Conservation (phyloP, 2,797 vertebrate species). For the Trachops cirrhosus region DNA sequence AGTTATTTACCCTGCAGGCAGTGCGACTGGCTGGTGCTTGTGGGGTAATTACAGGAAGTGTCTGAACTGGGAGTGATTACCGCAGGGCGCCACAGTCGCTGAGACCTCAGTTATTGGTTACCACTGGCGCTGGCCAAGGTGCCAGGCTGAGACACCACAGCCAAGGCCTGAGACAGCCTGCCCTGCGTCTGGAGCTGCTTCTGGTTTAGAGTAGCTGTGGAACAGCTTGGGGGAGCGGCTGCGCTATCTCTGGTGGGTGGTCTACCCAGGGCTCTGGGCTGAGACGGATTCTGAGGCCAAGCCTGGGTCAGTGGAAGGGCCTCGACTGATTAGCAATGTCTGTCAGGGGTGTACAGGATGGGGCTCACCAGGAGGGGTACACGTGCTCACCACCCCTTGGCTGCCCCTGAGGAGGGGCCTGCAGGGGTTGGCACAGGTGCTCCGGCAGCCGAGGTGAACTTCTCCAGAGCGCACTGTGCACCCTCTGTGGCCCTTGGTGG, state of each 20-base stretch:
- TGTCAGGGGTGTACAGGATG: fast-evolving
- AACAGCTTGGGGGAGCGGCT: too few relatives aligned
- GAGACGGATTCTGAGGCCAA: not conserved
- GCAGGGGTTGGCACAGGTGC: not conserved
- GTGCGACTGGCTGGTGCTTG: not conserved
- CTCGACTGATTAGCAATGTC: not conserved
- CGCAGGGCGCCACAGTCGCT: not conserved
- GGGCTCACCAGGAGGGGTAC: fast-evolving
- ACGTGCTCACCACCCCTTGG: fast-evolving
- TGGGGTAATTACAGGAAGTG: not conserved
- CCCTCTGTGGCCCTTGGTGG: not conserved
- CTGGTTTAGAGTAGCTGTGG: not conserved
- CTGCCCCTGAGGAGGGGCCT: not conserved
- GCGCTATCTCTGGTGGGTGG: not conserved
- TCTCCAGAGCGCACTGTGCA: not conserved
- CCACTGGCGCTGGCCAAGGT: not conserved
- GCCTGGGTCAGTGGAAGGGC: not conserved
- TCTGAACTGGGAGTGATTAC: not conserved
- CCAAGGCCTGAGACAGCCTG: not conserved
- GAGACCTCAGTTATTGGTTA: not conserved
- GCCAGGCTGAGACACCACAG: not conserved
- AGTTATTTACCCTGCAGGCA: not conserved
- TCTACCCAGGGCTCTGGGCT: not conserved
- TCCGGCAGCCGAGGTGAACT: not conserved
- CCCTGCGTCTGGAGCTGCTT: not conserved